Evolutionary conservation across 2,888 invertebrate genomes (phyloP), one percentile per base, ranked within the genome.

Genomic region (Patella pellucida): DNA sequence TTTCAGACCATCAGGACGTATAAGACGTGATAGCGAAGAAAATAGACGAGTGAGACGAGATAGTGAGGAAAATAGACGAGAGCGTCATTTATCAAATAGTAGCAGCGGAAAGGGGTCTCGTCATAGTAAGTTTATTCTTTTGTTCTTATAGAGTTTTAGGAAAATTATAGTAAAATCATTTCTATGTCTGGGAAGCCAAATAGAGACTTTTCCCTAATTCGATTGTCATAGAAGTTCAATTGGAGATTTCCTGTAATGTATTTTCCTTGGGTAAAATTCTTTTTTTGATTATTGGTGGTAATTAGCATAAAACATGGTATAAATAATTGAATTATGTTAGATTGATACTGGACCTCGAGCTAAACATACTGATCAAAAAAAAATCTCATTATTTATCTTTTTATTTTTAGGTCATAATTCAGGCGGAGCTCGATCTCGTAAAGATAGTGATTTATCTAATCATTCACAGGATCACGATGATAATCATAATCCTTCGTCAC

Each of bases 51-150:
- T 85, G 73, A 76, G 81, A 16, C 68, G 78, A 31, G 79, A 82
- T 72, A 81, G 84, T 74, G 83, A 83, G 50, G 75, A 73, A 23
- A 73, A 74, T 52, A 77, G 82, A 23, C 77, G 87, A 72, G 86
- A 86, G 73, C 81, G 87, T 27, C 79, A 85, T 69, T 78, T 82
- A 23, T 84, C 84, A 51, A 88, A 87, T 80, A 83, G 83, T 68
- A 83, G 86, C 76, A 85, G 85, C 68, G 84, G 84, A 69, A 86
- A 86, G 83, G 85, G 86, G 15, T 79, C 81, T 56, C 80, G 84
- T 71, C 82, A 85, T 80, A 85, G 86, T 86, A 50, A 72, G 79
- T 72, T 23, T 4, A 31, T 41, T 9, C 41, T 1, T 41, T 41
- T 41, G 41, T 41, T 41, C 41, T 41, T 41, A 7, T 41, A 41